A percentile compares a stretch with the other conserved stretches of the same genome.
phyloP scores from a whole-genome alignment of 2,797 vertebrate genomes.

The Ibycter americanus region DNA sequence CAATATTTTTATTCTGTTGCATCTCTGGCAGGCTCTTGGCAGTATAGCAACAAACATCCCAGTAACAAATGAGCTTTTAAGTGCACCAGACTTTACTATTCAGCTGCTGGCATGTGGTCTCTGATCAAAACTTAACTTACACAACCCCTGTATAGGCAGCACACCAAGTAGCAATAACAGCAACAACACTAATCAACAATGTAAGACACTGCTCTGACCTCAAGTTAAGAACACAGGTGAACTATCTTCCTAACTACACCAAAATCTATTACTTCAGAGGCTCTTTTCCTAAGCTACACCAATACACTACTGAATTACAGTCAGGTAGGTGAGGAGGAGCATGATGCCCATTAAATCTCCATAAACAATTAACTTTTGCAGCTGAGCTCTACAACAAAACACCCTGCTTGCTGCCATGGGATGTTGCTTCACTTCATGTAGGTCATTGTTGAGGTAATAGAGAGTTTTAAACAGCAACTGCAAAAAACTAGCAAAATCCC shows the following conservation, averaged over 20 bases:
- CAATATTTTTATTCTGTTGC: slow-evolving; percentile 10
- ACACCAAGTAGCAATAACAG: background rate
- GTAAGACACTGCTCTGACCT: background rate
- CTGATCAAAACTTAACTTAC: slow-evolving; percentile 1
- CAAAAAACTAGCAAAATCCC: slow-evolving; percentile 36
- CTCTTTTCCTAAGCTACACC: background rate
- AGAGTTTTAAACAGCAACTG: slow-evolving; percentile 32
- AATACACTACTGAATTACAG: background rate
- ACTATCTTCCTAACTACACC: background rate
- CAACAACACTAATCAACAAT: background rate
- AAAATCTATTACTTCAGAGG: slow-evolving; percentile 2
- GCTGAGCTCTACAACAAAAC: slow-evolving; percentile 11
- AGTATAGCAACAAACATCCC: background rate
- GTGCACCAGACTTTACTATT: background rate
- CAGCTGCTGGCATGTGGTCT: background rate
- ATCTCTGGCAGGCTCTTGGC: slow-evolving; percentile 1
- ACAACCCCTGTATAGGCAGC: background rate
- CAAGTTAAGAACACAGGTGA: background rate
- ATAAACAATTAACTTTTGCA: slow-evolving; percentile 51
- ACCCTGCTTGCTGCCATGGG: slow-evolving; percentile 37
- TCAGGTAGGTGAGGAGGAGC: slow-evolving; percentile 4
- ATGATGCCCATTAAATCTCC: slow-evolving; percentile 8
- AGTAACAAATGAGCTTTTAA: slow-evolving; percentile 40
- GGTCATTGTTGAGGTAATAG: slow-evolving; percentile 28
- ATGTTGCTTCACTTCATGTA: slow-evolving; percentile 21